Conservation (phyloP, 2,113 vertebrate species). For the Orientallactaga bullata region DNA sequence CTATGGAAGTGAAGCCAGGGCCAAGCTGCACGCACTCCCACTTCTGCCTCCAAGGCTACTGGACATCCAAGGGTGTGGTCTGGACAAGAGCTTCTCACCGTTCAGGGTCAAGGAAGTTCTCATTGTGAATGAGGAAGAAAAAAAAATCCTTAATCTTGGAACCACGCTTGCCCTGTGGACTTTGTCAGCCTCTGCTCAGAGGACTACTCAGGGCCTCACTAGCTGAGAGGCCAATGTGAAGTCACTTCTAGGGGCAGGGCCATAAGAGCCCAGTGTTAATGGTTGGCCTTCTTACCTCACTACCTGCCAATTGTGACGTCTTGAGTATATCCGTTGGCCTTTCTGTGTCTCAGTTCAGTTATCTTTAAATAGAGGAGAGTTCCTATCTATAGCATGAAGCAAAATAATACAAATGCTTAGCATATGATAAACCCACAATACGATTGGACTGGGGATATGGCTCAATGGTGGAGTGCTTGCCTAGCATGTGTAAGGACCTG, state of each 20-base stretch:
- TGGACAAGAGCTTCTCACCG: neutral
- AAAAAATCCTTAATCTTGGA: neutral
- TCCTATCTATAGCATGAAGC: neutral
- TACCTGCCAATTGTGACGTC: neutral
- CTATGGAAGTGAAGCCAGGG: accelerated
- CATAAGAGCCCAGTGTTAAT: neutral
- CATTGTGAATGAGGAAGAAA: neutral
- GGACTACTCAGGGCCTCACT: neutral
- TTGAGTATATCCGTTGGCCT: neutral
- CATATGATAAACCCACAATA: neutral
- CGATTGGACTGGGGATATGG: neutral
- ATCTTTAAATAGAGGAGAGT: neutral
- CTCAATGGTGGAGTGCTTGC: neutral
- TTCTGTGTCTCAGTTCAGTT: neutral
- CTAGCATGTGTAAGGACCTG: neutral
- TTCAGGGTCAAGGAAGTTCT: neutral
- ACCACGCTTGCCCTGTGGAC: neutral
- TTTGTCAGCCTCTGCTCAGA: slow-evolving; percentile 32
- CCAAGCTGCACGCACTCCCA: neutral
- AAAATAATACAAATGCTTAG: neutral
- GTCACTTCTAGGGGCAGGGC: neutral
- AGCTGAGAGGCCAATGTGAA: neutral
- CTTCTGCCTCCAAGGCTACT: neutral
- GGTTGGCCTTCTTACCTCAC: neutral
- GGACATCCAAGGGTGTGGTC: neutral